Evolutionary conservation across 2,888 invertebrate species (phyloP).

Genomic region (Latrodectus hesperus): DNA sequence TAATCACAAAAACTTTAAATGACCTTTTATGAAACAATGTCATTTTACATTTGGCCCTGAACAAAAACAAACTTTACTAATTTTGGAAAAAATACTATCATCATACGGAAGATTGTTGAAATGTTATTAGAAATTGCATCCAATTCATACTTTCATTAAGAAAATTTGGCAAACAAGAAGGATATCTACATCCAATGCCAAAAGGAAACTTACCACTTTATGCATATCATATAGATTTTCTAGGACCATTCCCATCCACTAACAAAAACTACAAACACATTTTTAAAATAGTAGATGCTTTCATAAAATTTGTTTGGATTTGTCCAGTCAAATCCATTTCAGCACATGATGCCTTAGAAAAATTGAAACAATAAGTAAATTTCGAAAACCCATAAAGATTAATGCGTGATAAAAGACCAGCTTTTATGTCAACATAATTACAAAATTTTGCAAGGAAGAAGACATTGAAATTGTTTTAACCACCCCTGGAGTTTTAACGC

Average conservation of each 20-base stretch:
- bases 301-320: conserved; percentile 36
- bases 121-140: conserved; percentile 5
- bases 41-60: background rate
- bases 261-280: conserved; percentile 18
- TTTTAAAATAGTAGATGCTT: conserved; percentile 20
- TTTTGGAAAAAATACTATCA: background rate
- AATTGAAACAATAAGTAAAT: conserved; percentile 7
- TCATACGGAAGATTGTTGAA: background rate
- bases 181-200: conserved; percentile 13
- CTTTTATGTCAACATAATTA: conserved; percentile 32
- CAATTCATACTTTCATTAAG: conserved; percentile 5
- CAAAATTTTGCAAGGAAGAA: background rate
- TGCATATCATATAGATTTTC: conserved; percentile 17
- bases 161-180: conserved; percentile 24
- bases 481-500: background rate
- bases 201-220: conserved; percentile 2
- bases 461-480: conserved; percentile 2
- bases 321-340: conserved; percentile 30
- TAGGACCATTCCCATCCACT: conserved; percentile 7
- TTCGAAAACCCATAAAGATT: conserved; percentile 31
- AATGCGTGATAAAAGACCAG: conserved; percentile 20
- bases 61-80: background rate
- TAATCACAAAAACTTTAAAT: no score
- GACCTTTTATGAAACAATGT: no score
- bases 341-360: background rate